Conservation (phyloP, 1,140 invertebrate genomes). For the Micrasema longulum region DNA sequence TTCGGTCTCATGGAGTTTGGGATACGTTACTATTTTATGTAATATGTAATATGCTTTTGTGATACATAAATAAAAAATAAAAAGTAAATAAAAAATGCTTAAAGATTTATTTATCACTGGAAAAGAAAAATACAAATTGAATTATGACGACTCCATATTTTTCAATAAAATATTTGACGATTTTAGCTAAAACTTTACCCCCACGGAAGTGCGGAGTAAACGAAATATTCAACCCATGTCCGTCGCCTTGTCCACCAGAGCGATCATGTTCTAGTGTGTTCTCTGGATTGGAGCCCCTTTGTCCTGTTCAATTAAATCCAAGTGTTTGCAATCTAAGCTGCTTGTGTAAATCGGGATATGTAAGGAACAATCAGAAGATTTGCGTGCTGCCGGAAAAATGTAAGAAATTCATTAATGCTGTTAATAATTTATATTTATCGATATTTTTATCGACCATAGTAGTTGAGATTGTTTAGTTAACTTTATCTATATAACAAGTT, state of each 20-base stretch:
- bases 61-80: no score
- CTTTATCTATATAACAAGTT: no score
- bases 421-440: background rate
- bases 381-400: conserved; percentile 14
- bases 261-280: background rate
- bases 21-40: no score
- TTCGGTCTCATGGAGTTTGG: no score
- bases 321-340: background rate
- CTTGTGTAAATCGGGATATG: background rate
- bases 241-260: background rate
- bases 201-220: background rate
- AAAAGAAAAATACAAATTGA: no score
- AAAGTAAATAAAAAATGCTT: no score
- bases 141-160: no score
- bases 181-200: background rate
- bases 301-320: background rate
- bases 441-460: no score
- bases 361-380: background rate
- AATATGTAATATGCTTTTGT: no score
- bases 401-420: background rate
- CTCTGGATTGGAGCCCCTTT: background rate
- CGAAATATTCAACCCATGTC: background rate
- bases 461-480: no score
- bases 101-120: no score
- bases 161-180: no score